Evolutionary conservation across 1,140 invertebrate genomes (phyloP).

Genomic region (Calosoma granatense): DNA sequence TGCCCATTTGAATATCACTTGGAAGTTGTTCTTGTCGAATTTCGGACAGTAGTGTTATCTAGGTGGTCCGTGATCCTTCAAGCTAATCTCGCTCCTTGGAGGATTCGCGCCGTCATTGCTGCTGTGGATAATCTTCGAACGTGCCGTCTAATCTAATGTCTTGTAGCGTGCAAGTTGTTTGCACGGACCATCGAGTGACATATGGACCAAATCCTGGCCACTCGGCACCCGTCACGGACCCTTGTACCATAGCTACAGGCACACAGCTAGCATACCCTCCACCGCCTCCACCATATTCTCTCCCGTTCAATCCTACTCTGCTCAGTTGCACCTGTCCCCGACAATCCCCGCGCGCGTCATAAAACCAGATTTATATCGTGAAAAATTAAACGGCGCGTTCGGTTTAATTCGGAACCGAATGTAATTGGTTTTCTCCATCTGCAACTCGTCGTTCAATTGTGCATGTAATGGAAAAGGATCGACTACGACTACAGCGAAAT

Average conservation of each 20-base stretch:
- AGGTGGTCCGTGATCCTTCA: not conserved
- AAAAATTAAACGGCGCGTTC: not conserved
- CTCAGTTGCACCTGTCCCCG: not conserved
- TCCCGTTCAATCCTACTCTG: not conserved
- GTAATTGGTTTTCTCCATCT: constrained; percentile 7
- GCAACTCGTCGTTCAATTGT: constrained; percentile 3
- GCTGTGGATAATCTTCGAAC: constrained; percentile 4
- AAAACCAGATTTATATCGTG: constrained; percentile 1
- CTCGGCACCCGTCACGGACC: too few species aligned
- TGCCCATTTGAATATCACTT: too few species aligned
- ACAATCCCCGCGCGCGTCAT: not conserved
- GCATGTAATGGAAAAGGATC: constrained; percentile 2
- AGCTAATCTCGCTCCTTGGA: constrained; percentile 1
- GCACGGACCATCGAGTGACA: not conserved
- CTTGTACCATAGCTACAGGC: too few species aligned
- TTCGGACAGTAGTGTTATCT: not conserved
- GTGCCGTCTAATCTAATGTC: constrained; percentile 3
- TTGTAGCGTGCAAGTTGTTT: not conserved
- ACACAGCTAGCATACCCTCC: not conserved
- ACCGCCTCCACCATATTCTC: not conserved
- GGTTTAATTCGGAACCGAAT: not conserved
- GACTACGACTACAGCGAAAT: not conserved
- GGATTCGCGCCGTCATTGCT: not conserved
- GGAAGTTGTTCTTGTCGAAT: not conserved
- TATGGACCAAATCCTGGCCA: not conserved